Evolutionary conservation across 1,140 invertebrate species (phyloP), one percentile per base, ranked within the genome.

Genomic region (Orchestia grillus): DNA sequence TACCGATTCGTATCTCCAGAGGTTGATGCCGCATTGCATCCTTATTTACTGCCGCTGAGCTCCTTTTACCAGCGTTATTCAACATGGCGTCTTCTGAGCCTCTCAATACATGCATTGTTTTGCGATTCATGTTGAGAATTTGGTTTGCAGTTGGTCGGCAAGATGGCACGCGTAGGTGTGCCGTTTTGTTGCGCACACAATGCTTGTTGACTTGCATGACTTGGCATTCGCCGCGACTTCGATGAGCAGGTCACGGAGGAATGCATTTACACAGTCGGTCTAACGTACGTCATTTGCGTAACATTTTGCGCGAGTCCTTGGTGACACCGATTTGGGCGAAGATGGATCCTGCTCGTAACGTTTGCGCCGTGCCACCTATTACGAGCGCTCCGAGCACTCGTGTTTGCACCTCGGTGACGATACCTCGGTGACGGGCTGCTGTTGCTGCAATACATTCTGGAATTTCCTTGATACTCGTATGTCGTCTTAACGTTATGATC

Each of bases 111-210:
- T 77, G 62, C 62, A 77, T 15, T 23, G 62, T 77, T 77, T 77
- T 77, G 62, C 3, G 62, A 77, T 77, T 77, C 62, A 77, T 77
- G 62, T 3, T 36, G 28, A 77, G 47, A 77, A 77, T 77, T 77
- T 15, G 62, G 28, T 77, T 77, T 77, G 62, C 62, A 77, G 15
- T 77, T 36, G 62, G 62, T 77, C 62, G 62, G 62, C 62, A 15
- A 3, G 62, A 77, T 77, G 62, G 62, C 62, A 77, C 62, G 41
- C 88, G 88, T 19, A 91, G 88, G 88, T 91, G 88, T 44, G 88
- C 88, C 88, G 88, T 91, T 91, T 91, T 91, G 88, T 44, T 43
- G 88, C 41, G 88, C 88, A 91, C 41, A 91, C 88, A 91, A 91
- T 43, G 44, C 44, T 42, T 91, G 88, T 91, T 91, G 88, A 91